Evolutionary conservation across 1,140 invertebrate genomes (phyloP).

Genomic region (Psix sp.): DNA sequence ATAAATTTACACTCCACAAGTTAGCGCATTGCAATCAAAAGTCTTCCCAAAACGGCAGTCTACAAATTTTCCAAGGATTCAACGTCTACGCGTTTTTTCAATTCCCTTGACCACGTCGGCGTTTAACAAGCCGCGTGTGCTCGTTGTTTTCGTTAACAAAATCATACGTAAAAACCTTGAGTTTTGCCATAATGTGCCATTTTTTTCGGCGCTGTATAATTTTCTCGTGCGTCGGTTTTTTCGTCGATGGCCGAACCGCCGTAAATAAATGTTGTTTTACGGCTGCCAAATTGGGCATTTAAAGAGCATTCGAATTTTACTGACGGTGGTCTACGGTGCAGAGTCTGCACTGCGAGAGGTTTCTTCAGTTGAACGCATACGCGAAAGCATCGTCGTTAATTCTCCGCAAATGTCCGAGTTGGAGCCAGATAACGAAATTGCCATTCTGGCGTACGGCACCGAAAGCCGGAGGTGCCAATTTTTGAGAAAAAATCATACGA

Average conservation of each 20-base stretch:
- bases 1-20: no score
- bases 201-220: conserved; percentile 68
- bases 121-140: no score
- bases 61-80: conserved; percentile 2
- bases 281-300: conserved; percentile 76
- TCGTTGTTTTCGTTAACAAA: not conserved
- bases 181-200: conserved; percentile 53
- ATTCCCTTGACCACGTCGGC: no score
- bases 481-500: conserved; percentile 63
- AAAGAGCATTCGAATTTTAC: conserved; percentile 71
- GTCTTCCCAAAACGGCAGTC: no score
- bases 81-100: no score
- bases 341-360: conserved; percentile 35
- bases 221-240: conserved; percentile 69
- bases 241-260: conserved; percentile 69
- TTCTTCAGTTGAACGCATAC: conserved; percentile 31
- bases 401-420: conserved; percentile 37
- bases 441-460: conserved; percentile 39
- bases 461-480: conserved; percentile 60
- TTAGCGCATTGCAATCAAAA: no score
- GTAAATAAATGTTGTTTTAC: conserved; percentile 78
- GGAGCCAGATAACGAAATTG: conserved; percentile 60
- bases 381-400: conserved; percentile 41
- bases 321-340: conserved; percentile 48
- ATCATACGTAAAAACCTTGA: conserved; percentile 31